Evolutionary conservation across 2,888 invertebrate genomes (phyloP).

Genomic region (Hypselothyrea guttata): DNA sequence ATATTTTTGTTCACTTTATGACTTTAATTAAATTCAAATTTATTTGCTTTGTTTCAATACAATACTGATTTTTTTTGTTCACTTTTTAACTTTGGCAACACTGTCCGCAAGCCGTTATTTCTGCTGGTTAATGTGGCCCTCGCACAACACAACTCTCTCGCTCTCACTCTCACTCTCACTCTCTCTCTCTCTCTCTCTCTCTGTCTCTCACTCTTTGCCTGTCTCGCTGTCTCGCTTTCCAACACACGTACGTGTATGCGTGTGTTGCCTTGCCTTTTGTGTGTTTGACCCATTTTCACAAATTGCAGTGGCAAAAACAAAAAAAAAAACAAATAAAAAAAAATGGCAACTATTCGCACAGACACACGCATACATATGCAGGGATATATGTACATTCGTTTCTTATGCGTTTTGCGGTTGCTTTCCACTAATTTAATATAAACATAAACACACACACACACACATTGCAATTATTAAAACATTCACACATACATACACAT

Average conservation of each 20-base stretch:
- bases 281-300: conserved; percentile 56
- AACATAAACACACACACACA: not conserved
- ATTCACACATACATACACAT: not conserved
- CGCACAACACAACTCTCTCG: conserved; percentile 28
- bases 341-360: conserved; percentile 22
- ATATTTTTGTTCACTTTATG: too few relatives aligned
- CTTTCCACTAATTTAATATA: too few relatives aligned
- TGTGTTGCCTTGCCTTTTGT: conserved; percentile 42
- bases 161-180: conserved; percentile 10
- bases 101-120: conserved; percentile 6
- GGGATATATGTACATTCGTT: not conserved
- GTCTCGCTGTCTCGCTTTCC: not conserved
- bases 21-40: too few relatives aligned
- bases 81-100: too few relatives aligned
- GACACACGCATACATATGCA: not conserved
- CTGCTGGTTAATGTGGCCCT: conserved; percentile 40
- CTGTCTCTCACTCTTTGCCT: conserved; percentile 12
- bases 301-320: conserved; percentile 15
- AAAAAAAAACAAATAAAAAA: too few relatives aligned
- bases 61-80: too few relatives aligned
- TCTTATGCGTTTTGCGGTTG: too few relatives aligned
- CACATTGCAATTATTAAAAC: not conserved
- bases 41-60: too few relatives aligned
- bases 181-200: conserved; percentile 7
- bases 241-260: conserved; percentile 8